Percentiles rank a stretch among this genome's conserved stretches.
Evolutionary conservation across 2,113 vertebrate species (phyloP).

Genomic region (Ibidorhyncha struthersii): DNA sequence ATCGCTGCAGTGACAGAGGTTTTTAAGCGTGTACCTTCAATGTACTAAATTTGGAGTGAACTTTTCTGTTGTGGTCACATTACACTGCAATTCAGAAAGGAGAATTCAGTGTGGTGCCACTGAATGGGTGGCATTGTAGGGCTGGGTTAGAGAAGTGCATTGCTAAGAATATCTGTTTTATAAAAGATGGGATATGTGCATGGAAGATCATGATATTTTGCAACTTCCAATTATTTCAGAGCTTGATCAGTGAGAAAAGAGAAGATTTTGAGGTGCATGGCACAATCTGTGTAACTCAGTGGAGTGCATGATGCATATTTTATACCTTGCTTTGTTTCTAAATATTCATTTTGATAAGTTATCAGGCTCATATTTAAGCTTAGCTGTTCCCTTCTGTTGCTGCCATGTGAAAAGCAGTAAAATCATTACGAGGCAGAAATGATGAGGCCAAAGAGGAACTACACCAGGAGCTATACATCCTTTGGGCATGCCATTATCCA

Average conservation of each 20-base stretch:
- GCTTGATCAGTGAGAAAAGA: neutral
- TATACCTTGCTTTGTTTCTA: neutral
- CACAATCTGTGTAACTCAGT: neutral
- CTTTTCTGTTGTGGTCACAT: neutral
- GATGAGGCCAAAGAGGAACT: neutral
- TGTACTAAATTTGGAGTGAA: neutral
- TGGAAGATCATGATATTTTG: neutral
- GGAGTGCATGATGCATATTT: neutral
- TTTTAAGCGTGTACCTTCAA: neutral
- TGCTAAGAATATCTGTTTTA: neutral
- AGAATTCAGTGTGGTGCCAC: neutral
- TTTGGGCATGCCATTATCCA: neutral
- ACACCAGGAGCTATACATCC: neutral
- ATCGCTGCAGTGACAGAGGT: neutral
- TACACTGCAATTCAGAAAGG: neutral
- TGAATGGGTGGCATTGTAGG: neutral
- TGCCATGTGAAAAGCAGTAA: neutral
- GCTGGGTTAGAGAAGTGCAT: neutral
- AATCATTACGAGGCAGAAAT: neutral
- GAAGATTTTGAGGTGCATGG: neutral
- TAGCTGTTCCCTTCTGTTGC: neutral
- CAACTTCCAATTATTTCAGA: neutral
- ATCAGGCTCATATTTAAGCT: neutral
- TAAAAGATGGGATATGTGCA: neutral
- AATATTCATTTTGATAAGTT: neutral